phyloP scores from a whole-genome alignment of 2,888 invertebrate genomes.

The Tetragonisca angustula region DNA sequence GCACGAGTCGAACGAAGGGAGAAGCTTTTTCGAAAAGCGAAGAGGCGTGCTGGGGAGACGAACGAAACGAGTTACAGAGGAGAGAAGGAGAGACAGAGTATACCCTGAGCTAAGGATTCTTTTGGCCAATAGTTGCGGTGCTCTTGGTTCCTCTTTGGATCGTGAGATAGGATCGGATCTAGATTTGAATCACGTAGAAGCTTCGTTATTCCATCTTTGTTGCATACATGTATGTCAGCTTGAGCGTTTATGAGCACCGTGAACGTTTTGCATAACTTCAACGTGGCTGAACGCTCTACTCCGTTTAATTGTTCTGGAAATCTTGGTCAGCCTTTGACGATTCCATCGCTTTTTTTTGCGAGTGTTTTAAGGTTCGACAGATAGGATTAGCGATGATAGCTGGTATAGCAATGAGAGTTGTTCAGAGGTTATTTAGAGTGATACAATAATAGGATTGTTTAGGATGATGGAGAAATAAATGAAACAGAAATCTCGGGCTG shows the following conservation, averaged over 20 bases:
- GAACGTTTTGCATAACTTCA: constrained; percentile 29
- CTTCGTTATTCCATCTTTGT: constrained; percentile 35
- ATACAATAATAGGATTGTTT: no score
- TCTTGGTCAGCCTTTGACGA: neutral
- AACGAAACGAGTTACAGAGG: neutral
- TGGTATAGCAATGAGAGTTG: neutral
- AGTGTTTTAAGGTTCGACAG: neutral
- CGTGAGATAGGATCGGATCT: constrained; percentile 78
- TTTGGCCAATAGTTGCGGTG: constrained; percentile 72
- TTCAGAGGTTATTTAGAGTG: neutral
- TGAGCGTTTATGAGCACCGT: neutral
- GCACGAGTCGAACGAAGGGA: neutral
- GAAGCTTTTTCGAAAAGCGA: constrained; percentile 4
- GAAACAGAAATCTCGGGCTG: no score
- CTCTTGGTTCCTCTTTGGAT: constrained; percentile 68
- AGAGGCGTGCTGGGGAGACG: no score
- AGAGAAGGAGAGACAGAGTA: constrained; percentile 25
- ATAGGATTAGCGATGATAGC: neutral
- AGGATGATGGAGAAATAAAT: neutral
- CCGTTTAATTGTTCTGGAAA: constrained; percentile 21
- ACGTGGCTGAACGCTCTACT: neutral
- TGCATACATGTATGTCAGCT: constrained; percentile 42
- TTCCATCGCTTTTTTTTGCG: neutral
- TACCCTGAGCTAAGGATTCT: constrained; percentile 73
- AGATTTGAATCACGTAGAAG: constrained; percentile 82